Base-by-base conservation (phyloP, 2,888 invertebrate genomes). In the Malthinus seriepunctatus region DNA sequence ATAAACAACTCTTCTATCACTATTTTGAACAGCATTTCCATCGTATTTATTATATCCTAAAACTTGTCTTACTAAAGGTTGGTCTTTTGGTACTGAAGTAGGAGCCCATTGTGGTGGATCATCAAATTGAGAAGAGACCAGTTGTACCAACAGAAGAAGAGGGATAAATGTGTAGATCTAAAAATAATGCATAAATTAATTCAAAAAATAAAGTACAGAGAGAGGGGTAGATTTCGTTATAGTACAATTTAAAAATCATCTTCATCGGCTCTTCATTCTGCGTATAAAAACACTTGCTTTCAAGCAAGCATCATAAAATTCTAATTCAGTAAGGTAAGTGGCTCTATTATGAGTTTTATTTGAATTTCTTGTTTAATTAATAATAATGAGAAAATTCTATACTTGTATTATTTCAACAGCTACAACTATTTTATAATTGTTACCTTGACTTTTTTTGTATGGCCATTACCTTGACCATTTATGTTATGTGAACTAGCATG, bases 41-140 rank as follows among this genome's bases (percentile, higher is more conserved):
- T 34, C n/a, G 15, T 61, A 61, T 31, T 61, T 61, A 37, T 61
- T 50, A 32, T 61, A 61, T 8, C 61, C 61, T 12, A 61, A 49
- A 35, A 46, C 35, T 34, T 53, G 39, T 37, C 61, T 48, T 0
- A 44, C 51, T 32, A 14, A 3, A 9, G 11, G 37, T 1, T 50
- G 54, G 42, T 61, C 51, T 12, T 32, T 49, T 32, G 61, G 61
- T 8, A 57, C 35, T 35, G 35, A 37, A 5, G 61, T 54, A n/a
- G 53, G 48, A 32, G 52, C 42, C 32, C 46, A 61, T 37, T 57
- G 49, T n/a, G 15, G 8, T 5, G 53, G 46, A 14, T 52, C 56
- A 4, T 32, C 8, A 33, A 56, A 44, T 31, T 54, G 54, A 6
- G 33, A 23, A 14, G 23, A 15, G 9, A 32, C 45, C 4, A n/a